phyloP scores from a whole-genome alignment of 2,888 invertebrate genomes.

The Lithodes maja region DNA sequence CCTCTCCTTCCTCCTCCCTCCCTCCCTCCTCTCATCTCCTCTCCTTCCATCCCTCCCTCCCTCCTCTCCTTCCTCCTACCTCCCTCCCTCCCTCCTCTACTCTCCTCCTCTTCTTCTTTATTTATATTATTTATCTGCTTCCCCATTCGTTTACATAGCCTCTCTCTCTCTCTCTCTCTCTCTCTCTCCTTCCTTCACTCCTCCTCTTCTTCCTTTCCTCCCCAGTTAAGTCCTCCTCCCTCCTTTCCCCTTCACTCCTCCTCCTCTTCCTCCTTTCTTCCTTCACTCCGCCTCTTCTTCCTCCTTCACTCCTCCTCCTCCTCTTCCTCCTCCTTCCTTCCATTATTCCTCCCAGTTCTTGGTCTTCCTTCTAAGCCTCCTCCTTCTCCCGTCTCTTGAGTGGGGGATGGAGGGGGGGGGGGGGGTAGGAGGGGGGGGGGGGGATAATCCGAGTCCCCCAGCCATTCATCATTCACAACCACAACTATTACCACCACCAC shows the following conservation, averaged over 20 bases:
- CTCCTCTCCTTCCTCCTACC: not conserved
- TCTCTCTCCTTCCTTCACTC: not conserved
- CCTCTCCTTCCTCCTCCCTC: not conserved
- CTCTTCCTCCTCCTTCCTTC: not conserved
- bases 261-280: not conserved
- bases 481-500: no score
- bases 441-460: no score
- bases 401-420: no score
- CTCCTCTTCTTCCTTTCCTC: not conserved
- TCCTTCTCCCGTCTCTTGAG: not conserved
- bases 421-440: no score
- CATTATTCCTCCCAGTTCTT: not conserved
- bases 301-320: no score
- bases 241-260: not conserved
- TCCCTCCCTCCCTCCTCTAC: not conserved
- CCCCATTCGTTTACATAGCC: not conserved
- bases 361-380: not conserved
- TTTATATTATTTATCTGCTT: not conserved
- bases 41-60: no score
- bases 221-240: no score
- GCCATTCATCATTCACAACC: no score
- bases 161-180: not conserved
- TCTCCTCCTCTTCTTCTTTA: not conserved
- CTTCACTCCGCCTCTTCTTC: no score
- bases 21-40: not conserved